Percentiles rank a stretch among this genome's conserved stretches.
Conservation (phyloP, 2,113 vertebrate species). For the Dinomys branickii region DNA sequence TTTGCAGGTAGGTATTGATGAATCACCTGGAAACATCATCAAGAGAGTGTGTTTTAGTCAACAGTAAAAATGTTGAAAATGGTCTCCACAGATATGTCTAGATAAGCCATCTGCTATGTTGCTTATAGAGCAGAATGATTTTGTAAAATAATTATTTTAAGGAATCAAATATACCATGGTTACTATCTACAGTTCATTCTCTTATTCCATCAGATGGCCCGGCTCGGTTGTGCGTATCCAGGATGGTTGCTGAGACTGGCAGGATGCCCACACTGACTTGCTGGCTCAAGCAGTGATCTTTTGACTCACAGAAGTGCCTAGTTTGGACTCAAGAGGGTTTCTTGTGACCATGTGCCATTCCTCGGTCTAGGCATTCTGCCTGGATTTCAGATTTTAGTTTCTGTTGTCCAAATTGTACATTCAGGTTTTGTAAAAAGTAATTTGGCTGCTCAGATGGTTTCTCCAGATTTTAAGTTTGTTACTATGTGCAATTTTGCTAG, state of each 20-base stretch:
- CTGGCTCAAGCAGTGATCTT: neutral
- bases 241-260: neutral
- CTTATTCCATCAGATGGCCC: neutral
- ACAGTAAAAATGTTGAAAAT: slow-evolving; percentile 16
- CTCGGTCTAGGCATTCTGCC: neutral
- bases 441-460: neutral
- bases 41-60: neutral
- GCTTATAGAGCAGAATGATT: slow-evolving; percentile 45
- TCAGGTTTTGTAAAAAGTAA: neutral
- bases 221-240: neutral
- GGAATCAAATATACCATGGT: neutral
- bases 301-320: neutral
- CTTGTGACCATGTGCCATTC: neutral
- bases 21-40: neutral
- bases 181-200: neutral
- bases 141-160: slow-evolving; percentile 17
- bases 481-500: slow-evolving; percentile 35
- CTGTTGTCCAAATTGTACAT: neutral
- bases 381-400: slow-evolving; percentile 42
- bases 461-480: neutral
- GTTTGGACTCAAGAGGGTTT: neutral
- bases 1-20: slow-evolving; percentile 6
- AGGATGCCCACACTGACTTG: neutral
- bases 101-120: slow-evolving; percentile 60
- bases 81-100: slow-evolving; percentile 13